Conservation (phyloP, 1,140 invertebrate genomes). For the Theocolax elegans region DNA sequence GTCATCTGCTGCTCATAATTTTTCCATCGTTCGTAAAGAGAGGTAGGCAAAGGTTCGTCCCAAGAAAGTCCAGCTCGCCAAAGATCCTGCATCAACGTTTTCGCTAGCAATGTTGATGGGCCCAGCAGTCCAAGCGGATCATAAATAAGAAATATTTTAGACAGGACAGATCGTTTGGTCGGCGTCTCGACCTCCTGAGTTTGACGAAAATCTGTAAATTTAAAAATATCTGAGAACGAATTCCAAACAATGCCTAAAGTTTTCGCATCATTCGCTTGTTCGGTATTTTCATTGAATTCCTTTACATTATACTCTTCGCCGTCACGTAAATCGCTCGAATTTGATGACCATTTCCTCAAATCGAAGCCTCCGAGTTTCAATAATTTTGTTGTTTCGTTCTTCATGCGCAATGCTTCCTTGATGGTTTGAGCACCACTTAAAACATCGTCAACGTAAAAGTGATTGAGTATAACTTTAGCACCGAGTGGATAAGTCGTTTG, state of each 20-base stretch:
- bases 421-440: conserved; percentile 54
- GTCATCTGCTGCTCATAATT: neutral
- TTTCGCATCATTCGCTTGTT: conserved; percentile 34
- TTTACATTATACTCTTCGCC: neutral
- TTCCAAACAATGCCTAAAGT: conserved; percentile 45
- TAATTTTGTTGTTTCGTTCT: conserved; percentile 43
- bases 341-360: conserved; percentile 61
- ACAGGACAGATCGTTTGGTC: conserved; percentile 36
- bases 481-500: conserved; percentile 42
- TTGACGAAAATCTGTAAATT: conserved; percentile 10
- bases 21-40: neutral
- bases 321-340: conserved; percentile 32
- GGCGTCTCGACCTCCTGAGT: neutral
- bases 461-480: conserved; percentile 47
- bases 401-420: conserved; percentile 49
- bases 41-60: conserved; percentile 28
- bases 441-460: conserved; percentile 65
- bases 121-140: conserved; percentile 39
- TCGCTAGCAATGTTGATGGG: conserved; percentile 33
- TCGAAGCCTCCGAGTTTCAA: conserved; percentile 50
- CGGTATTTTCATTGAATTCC: neutral
- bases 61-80: conserved; percentile 29
- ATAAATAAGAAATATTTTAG: conserved; percentile 31
- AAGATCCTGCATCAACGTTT: conserved; percentile 37
- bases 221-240: conserved; percentile 22